Conservation (phyloP, 2,797 vertebrate genomes). For the Chromis chromis region DNA sequence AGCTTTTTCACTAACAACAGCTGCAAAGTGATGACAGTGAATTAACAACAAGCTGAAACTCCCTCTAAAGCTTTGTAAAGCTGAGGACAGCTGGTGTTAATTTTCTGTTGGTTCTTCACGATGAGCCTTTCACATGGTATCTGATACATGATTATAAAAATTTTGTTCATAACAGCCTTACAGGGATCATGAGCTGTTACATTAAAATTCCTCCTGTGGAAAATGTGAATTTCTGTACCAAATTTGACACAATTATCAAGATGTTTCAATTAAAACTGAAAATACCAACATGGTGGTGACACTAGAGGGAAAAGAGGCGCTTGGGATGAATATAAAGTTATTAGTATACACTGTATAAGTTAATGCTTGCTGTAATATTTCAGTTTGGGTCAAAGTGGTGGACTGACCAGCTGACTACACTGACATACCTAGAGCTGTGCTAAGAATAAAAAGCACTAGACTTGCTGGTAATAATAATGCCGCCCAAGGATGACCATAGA, state of each 20-base stretch:
- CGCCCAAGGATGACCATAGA: not conserved
- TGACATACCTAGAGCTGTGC: not conserved
- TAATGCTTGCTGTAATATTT: not conserved
- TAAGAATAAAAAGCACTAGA: slow-evolving; percentile 4
- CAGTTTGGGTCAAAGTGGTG: not conserved
- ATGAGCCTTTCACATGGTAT: not conserved
- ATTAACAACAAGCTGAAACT: not conserved
- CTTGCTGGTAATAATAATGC: not conserved
- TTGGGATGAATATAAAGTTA: not conserved
- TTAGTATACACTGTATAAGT: not conserved
- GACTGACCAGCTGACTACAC: not conserved
- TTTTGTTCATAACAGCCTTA: not conserved
- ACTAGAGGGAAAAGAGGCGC: not conserved
- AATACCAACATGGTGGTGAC: not conserved
- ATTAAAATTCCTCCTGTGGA: too few species aligned
- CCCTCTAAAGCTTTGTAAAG: not conserved
- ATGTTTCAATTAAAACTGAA: not conserved
- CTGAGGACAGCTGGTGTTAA: not conserved
- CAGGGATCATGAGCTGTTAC: not conserved
- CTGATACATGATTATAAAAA: not conserved
- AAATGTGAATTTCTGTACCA: too few species aligned
- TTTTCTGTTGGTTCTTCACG: not conserved
- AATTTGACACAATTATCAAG: too few species aligned
- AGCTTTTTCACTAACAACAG: not conserved
- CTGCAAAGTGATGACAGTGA: not conserved